A percentile compares a stretch with the other conserved stretches of the same genome.
Conservation (phyloP, 2,888 invertebrate species). For the Drosophila mimetica region DNA sequence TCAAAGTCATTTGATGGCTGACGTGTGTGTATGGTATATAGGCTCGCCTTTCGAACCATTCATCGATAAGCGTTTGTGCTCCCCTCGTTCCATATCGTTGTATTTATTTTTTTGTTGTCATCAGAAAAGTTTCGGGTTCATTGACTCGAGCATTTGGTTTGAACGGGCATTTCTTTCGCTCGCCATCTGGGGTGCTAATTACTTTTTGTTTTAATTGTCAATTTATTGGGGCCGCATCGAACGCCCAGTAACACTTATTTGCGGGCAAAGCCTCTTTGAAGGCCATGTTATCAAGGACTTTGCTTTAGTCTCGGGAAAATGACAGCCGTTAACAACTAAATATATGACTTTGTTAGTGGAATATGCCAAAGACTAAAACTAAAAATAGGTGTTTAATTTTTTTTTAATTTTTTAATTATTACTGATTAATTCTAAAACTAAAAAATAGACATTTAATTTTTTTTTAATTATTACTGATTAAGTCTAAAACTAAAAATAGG, state of each 20-base stretch:
- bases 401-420: no score
- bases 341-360: not conserved
- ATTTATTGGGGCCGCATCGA: constrained; percentile 51
- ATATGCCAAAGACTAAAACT: not conserved
- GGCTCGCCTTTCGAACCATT: constrained; percentile 27
- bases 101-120: constrained; percentile 30
- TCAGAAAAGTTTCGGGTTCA: constrained; percentile 57
- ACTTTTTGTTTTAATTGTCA: constrained; percentile 69
- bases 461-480: no score
- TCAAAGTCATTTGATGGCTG: constrained; percentile 55
- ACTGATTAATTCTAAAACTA: no score
- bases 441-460: no score
- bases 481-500: no score
- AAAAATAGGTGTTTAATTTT: not conserved
- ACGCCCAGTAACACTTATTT: constrained; percentile 4
- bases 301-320: not conserved
- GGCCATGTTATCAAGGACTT: constrained; percentile 7
- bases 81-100: not conserved
- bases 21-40: not conserved
- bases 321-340: constrained; percentile 7
- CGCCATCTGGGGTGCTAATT: constrained; percentile 64
- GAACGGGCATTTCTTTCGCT: constrained; percentile 36
- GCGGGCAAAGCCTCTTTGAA: constrained; percentile 13
- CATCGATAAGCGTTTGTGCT: constrained; percentile 11
- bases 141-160: constrained; percentile 62